Conservation (phyloP, 2,797 vertebrate genomes). For the Sebastes diploproa region DNA sequence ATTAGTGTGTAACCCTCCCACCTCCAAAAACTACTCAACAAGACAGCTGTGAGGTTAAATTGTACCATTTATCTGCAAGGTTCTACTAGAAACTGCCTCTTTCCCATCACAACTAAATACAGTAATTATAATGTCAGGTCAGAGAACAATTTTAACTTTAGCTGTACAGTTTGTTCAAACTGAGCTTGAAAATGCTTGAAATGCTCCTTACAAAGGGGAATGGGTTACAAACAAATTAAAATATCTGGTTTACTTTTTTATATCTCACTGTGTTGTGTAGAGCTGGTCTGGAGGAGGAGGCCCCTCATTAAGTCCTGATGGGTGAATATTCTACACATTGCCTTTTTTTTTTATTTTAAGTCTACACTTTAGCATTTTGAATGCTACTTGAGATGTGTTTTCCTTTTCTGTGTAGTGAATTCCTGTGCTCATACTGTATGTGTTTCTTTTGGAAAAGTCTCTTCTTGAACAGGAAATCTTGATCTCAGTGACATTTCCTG, state of each 20-base stretch:
- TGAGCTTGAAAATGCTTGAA: background rate
- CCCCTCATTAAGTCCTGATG: background rate
- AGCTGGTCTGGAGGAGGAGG: background rate
- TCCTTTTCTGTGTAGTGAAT: background rate
- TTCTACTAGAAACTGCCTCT: background rate
- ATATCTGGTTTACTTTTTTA: background rate
- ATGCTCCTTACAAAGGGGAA: background rate
- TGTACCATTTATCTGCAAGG: background rate
- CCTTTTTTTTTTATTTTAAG: background rate
- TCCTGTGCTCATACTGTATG: background rate
- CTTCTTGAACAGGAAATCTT: background rate
- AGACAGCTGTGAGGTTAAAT: background rate
- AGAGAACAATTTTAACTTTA: background rate
- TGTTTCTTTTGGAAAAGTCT: background rate
- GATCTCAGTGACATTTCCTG: background rate
- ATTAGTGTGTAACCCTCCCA: background rate
- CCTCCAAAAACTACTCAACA: background rate
- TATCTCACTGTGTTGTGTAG: background rate
- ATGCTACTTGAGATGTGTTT: background rate
- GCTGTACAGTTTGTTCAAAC: slow-evolving; percentile 5
- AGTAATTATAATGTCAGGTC: slow-evolving; percentile 24
- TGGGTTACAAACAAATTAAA: background rate
- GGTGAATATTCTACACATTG: background rate
- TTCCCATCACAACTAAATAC: background rate
- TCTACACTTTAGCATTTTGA: background rate